A percentile compares a stretch with the other conserved stretches of the same genome.
Evolutionary conservation across 2,113 vertebrate genomes (phyloP).

Genomic region (Lipophrys pholis): DNA sequence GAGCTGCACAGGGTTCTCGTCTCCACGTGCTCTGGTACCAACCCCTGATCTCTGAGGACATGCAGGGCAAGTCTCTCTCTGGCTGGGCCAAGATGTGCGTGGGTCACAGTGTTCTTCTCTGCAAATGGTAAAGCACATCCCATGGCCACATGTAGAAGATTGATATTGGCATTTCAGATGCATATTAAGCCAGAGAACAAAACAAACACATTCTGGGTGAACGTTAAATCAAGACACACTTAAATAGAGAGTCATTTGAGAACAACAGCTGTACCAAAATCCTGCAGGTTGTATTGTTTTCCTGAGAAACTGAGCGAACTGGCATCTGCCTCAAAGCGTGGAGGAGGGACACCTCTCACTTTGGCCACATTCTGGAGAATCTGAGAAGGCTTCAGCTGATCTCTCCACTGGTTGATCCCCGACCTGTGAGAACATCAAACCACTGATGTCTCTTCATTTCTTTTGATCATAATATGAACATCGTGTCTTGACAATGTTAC

Average conservation of each 20-base stretch:
- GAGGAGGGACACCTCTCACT: slow-evolving; percentile 86
- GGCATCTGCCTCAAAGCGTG: slow-evolving; percentile 87
- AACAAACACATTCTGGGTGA: background rate
- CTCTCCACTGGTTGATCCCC: slow-evolving; percentile 94
- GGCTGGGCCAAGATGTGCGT: slow-evolving; percentile 89
- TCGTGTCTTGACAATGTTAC: too few species aligned
- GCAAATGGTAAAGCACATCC: slow-evolving; percentile 45
- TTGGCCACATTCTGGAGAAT: slow-evolving; percentile 90
- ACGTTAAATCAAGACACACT: background rate
- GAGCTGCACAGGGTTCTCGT: slow-evolving; percentile 93
- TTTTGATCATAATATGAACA: background rate
- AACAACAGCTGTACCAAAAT: slow-evolving; percentile 85
- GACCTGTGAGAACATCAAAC: slow-evolving; percentile 80
- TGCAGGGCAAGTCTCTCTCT: slow-evolving; percentile 92
- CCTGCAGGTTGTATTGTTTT: slow-evolving; percentile 86
- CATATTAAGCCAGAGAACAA: background rate
- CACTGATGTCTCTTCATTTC: background rate
- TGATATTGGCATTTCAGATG: background rate
- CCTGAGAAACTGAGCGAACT: slow-evolving; percentile 86
- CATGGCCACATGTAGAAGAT: background rate
- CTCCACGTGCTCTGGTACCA: slow-evolving; percentile 95
- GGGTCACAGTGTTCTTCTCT: slow-evolving; percentile 89
- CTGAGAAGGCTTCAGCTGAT: slow-evolving; percentile 93
- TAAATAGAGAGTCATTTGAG: background rate
- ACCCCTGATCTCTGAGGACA: slow-evolving; percentile 89